Percentiles rank a stretch among this genome's conserved stretches.
These are phyloP conservation scores for Caradrina clavipalpis DNA, from an alignment of 2,888 invertebrate genomes.

Conservation along the genomic window DNA sequence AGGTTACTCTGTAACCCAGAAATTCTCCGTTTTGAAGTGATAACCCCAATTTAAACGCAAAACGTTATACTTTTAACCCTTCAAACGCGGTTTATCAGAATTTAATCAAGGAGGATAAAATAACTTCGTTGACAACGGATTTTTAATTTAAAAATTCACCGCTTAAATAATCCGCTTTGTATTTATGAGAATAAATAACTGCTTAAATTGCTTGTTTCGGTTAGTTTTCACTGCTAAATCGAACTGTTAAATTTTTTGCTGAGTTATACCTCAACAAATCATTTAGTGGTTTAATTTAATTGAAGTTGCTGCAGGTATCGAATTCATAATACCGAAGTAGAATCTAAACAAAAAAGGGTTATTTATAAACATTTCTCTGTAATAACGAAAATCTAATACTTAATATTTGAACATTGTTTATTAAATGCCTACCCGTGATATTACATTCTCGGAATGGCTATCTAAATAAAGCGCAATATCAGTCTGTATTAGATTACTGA, in stretches of 20 bases:
- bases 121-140: constrained; percentile 50
- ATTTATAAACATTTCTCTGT: background rate
- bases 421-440: constrained; percentile 18
- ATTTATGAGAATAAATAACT: constrained; percentile 48
- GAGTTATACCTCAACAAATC: background rate
- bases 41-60: constrained; percentile 12
- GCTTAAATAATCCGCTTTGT: constrained; percentile 46
- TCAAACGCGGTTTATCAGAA: constrained; percentile 55
- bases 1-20: background rate
- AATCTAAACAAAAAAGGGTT: background rate
- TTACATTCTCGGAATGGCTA: constrained; percentile 9
- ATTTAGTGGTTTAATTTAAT: background rate
- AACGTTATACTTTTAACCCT: constrained; percentile 21
- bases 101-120: constrained; percentile 68
- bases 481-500: background rate
- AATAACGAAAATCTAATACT: constrained; percentile 1
- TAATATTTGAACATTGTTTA: constrained; percentile 19
- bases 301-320: background rate
- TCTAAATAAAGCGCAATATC: constrained; percentile 16
- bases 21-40: constrained; percentile 1
- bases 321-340: background rate
- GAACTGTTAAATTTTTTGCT: constrained; percentile 27
- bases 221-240: constrained; percentile 27
- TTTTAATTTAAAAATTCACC: constrained; percentile 67
- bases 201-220: constrained; percentile 24